Evolutionary conservation across 2,888 invertebrate species (phyloP).

Genomic region (Andrena praecox): DNA sequence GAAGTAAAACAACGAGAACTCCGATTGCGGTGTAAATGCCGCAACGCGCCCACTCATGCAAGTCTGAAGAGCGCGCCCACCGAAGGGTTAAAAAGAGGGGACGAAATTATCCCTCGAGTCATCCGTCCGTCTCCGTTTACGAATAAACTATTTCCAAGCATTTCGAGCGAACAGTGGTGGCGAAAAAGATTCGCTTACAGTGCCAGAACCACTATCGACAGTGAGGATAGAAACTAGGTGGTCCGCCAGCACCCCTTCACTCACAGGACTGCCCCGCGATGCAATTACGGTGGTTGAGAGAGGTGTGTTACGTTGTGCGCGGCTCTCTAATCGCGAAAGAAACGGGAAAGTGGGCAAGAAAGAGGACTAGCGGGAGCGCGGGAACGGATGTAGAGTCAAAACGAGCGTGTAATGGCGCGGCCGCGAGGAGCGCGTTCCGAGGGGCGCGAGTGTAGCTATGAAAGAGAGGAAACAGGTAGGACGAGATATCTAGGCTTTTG

Average conservation of each 20-base stretch:
- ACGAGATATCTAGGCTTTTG: constrained; percentile 71
- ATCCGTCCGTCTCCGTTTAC: too few species aligned
- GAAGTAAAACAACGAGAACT: too few species aligned
- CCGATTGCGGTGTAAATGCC: too few species aligned
- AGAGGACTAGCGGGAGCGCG: too few species aligned
- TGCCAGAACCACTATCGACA: neutral
- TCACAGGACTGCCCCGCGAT: neutral
- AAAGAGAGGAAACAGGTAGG: constrained; percentile 54
- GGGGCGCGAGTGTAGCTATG: constrained; percentile 8
- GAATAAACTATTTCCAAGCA: too few species aligned
- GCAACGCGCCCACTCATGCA: too few species aligned
- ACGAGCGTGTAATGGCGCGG: neutral
- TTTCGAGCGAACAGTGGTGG: neutral
- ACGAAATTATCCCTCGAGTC: too few species aligned
- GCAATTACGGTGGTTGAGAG: constrained; percentile 17
- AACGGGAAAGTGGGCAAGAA: constrained; percentile 7
- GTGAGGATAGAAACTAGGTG: neutral
- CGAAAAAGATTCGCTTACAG: constrained; percentile 17
- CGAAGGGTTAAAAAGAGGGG: too few species aligned
- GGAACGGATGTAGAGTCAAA: neutral
- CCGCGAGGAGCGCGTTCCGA: neutral
- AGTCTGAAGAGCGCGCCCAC: too few species aligned
- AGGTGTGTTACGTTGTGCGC: constrained; percentile 31
- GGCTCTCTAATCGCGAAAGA: neutral
- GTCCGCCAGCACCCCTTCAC: constrained; percentile 14